Base-by-base conservation (phyloP, 2,113 vertebrate species). In the Nerophis ophidion region DNA sequence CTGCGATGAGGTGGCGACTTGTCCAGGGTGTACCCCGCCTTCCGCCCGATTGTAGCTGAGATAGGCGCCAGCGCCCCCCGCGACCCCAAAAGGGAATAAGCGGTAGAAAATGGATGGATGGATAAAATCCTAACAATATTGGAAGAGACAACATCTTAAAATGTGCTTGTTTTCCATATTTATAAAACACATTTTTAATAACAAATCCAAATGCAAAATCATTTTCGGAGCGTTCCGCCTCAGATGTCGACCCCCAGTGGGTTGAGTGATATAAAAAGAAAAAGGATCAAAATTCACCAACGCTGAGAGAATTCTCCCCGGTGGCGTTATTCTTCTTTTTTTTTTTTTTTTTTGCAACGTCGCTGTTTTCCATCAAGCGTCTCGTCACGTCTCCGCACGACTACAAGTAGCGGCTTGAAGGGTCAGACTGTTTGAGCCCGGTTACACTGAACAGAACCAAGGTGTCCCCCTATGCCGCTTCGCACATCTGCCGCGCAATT, bases 361-460 rank as follows among this genome's bases (percentile, higher is more conserved):
- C 38, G 74, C 77, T 83, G 81, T 57, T 70, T 86, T 84, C 71
- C 75, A 85, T 84, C 85, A 80, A 63, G 50, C 63, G 13, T 77
- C 74, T n/a, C 75, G 75, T 80, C 80, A 76, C 57, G 71, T 71
- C 57, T 62, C 73, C 77, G 76, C 69, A 77, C 75, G 72, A 69
- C 75, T 75, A 35, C 84, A 80, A 78, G 84, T 84, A 85, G 82
- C 81, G 26, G 58, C 46, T 64, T 40, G 52, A 74, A 72, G 72
- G 81, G 74, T 80, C 80, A 79, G 65, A 33, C 55, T 57, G 67
- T 65, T 46, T 36, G 51, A 75, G 60, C 72, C 48, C 49, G 54
- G 66, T 79, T 74, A 87, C 76, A 80, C 74, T 79, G 78, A 83
- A 38, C 85, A 87, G 85, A 77, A 57, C 65, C 55, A 48, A 63